Conservation (phyloP, 2,888 invertebrate species). For the Melanophora roralis region DNA sequence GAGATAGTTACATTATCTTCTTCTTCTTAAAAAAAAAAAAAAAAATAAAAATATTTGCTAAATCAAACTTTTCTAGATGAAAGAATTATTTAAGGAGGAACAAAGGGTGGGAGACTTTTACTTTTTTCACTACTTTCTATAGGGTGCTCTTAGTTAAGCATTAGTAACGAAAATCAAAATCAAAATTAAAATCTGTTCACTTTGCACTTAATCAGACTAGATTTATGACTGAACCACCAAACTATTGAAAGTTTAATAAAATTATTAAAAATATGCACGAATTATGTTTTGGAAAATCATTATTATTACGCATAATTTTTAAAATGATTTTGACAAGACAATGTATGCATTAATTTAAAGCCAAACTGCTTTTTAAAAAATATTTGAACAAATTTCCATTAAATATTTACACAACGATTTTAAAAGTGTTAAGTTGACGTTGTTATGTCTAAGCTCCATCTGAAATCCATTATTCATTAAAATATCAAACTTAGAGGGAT, state of each 20-base stretch:
- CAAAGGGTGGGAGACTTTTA: too few species aligned
- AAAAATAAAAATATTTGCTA: too few species aligned
- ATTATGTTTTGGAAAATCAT: slow-evolving; percentile 30
- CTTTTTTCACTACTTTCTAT: too few species aligned
- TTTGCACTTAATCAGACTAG: slow-evolving; percentile 11
- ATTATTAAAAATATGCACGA: slow-evolving; percentile 1
- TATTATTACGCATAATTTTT: slow-evolving; percentile 54
- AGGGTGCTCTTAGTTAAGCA: background rate
- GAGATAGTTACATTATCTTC: too few species aligned
- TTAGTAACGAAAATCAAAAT: slow-evolving; percentile 47
- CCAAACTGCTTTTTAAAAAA: slow-evolving; percentile 4
- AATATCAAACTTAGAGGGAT: background rate
- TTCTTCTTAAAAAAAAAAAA: too few species aligned
- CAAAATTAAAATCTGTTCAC: slow-evolving; percentile 49
- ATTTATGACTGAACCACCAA: slow-evolving; percentile 7
- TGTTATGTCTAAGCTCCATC: slow-evolving; percentile 11
- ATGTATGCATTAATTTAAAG: slow-evolving; percentile 26
- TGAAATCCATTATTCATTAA: slow-evolving; percentile 6
- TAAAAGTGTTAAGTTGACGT: slow-evolving; percentile 26
- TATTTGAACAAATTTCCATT: slow-evolving; percentile 1
- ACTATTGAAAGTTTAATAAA: background rate
- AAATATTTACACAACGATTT: slow-evolving; percentile 8
- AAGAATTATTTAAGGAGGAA: too few species aligned
- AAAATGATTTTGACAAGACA: background rate
- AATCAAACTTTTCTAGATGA: too few species aligned